Base-by-base conservation (phyloP, 2,797 vertebrate genomes). In the Florisuga fusca region DNA sequence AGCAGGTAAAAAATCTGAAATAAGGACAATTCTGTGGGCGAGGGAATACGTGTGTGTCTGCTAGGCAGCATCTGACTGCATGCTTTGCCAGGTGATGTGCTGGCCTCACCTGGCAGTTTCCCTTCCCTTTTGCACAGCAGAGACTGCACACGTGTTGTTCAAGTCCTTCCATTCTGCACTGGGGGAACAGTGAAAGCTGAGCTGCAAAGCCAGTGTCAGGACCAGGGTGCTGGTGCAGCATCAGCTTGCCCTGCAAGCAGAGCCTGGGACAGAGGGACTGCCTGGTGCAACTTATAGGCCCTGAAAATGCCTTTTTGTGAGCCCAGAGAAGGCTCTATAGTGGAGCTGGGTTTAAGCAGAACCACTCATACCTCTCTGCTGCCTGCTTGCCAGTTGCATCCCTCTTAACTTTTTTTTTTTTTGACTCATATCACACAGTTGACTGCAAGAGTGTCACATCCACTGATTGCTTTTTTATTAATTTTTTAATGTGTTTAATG, bases 1-100 rank as follows among this genome's bases (percentile, higher is more conserved):
- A 97, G 95, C 64, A 88, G 98, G 99, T 99, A 96, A 96, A 87
- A 41, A 34, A 71, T 17, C 33, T 34, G 66, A 50, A 59, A 46
- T 15, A 27, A 89, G 87, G 59, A 54, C 31, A 53, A 21, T 25
- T 64, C 5, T 51, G 29, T 41, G 77, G 64, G 16, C 0, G 2
- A n/a, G 51, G 27, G 3, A 10, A 5, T 9, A 14, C 1, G 13
- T 25, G 36, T 27, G 17, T 64, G 34, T 68, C 18, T 84, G 55
- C 27, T 11, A 9, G 51, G 89, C 25, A 34, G 51, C 2, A 1
- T 43, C 46, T 27, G 18, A 17, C n/a, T 0, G 4, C 14, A 0
- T 13, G n/a, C 8, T 61, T 85, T 87, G 12, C 21, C 43, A 58
- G 22, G 51, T 4, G 48, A 17, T 43, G n/a, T 29, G 18, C 31